Base-by-base conservation (phyloP, 1,140 invertebrate genomes). In the Aporrectodea caliginosa region DNA sequence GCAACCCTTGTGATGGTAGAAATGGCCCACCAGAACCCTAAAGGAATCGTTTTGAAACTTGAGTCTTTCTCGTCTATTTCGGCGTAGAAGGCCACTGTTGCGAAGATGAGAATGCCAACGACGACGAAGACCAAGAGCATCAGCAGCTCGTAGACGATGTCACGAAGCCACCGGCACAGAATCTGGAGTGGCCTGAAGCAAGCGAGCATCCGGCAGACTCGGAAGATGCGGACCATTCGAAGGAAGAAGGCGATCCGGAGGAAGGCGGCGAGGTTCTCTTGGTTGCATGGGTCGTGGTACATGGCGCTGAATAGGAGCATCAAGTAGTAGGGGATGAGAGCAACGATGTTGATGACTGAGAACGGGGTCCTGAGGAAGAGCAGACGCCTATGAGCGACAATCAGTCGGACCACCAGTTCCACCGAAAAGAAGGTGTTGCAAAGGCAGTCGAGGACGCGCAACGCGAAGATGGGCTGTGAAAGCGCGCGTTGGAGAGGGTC, bases 1-100 rank as follows among this genome's bases (percentile, higher is more conserved):
- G 95, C 95, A 83, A 97, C 94, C 82, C 95, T 97, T 84, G 95
- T 94, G 95, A 98, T 98, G 90, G 96, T 98, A 90, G 98, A 96
- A 88, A 99, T 94, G 1, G 90, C 85, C 96, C 96, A 99, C 97
- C 97, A 98, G 92, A 98, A 99, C 89, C 95, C 94, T 88, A 95
- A 94, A 85, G 96, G 95, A 90, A 98, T 98, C 87, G 94, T 95
- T 88, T 94, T 95, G 92, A 97, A 97, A 91, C 95, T 94, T 84
- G 87, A 87, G 1, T 81, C 75, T 31, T 87, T 85, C 35, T 85
- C 82, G 1, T 87, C 77, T 79, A 96, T 92, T 89, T 99, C 97
- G 43, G 96, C 97, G 89, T 98, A 99, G 87, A 98, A 99, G 78
- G 98, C 96, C 80, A 98, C 90, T 87, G 94, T 94, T 82, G 96